A percentile compares a stretch with the other conserved stretches of the same genome.
phyloP scores from a whole-genome alignment of 2,888 invertebrate species.

The Kuschelorhynchus macadamiae region DNA sequence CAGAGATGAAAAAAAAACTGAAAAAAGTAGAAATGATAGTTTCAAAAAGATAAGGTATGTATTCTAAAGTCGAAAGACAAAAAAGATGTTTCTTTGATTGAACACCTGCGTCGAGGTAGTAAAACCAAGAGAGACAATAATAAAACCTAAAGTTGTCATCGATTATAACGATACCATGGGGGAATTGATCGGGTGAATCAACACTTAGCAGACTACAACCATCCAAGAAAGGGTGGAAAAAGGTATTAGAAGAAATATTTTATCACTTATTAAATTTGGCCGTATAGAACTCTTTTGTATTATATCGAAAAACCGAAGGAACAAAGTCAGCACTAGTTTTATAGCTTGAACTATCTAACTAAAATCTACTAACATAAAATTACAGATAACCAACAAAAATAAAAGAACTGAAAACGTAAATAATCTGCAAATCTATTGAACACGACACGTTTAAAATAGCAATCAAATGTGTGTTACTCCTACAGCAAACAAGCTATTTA shows the following conservation, averaged over 20 bases:
- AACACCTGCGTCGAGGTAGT: conserved; percentile 8
- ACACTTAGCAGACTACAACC: conserved; percentile 49
- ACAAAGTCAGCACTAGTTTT: conserved; percentile 15
- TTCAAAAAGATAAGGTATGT: conserved; percentile 48
- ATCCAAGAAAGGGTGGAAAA: conserved; percentile 44
- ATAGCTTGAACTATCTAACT: conserved; percentile 21
- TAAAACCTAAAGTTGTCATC: conserved; percentile 48
- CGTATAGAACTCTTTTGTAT: conserved; percentile 45
- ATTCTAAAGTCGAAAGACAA: conserved; percentile 49
- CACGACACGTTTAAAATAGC: too few relatives aligned
- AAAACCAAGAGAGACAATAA: neutral
- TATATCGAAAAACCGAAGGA: conserved; percentile 36
- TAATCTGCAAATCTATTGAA: too few relatives aligned
- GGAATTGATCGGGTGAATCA: conserved; percentile 57
- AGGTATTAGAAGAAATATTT: conserved; percentile 53
- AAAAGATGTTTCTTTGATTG: conserved; percentile 45
- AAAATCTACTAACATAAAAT: too few relatives aligned
- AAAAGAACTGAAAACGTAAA: too few relatives aligned
- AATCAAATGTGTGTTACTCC: too few relatives aligned
- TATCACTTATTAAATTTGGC: conserved; percentile 1
- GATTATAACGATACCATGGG: conserved; percentile 58
- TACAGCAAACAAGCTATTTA: too few relatives aligned
- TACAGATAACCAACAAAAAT: conserved; percentile 43
- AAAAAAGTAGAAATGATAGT: conserved; percentile 46
- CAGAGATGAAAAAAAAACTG: conserved; percentile 1